Percentiles rank a stretch among this genome's conserved stretches.
These are phyloP conservation scores for Pampusana beccarii DNA, from an alignment of 2,113 vertebrate genomes.

Conservation along the genomic window DNA sequence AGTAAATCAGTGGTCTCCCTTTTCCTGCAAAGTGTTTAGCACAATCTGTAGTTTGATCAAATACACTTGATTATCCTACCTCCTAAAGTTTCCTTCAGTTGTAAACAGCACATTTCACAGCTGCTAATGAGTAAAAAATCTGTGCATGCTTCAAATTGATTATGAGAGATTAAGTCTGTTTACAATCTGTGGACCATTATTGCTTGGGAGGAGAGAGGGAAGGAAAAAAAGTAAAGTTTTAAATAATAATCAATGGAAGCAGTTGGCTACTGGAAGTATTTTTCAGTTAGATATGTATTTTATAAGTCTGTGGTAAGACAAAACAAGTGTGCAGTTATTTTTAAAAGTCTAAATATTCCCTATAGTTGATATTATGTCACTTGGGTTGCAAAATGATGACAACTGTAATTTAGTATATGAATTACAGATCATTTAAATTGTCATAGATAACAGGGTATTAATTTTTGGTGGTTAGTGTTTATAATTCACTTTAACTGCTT, in stretches of 20 bases:
- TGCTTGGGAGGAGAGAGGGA: not conserved
- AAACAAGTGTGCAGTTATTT: not conserved
- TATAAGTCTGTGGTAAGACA: not conserved
- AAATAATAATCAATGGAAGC: not conserved
- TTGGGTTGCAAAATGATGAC: not conserved
- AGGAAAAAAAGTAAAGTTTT: not conserved
- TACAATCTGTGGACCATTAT: not conserved
- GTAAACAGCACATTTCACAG: not conserved
- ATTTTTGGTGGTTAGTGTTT: not conserved
- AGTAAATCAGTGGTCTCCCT: not conserved
- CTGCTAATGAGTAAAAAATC: constrained; percentile 20
- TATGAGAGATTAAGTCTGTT: constrained; percentile 19
- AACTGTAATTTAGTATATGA: not conserved
- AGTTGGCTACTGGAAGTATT: not conserved
- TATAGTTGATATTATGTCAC: not conserved
- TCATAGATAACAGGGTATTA: not conserved
- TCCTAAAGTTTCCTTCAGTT: not conserved
- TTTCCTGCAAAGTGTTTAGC: not conserved
- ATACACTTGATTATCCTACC: not conserved
- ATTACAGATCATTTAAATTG: not conserved
- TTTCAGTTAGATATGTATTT: not conserved
- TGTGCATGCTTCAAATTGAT: not conserved
- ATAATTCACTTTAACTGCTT: not conserved
- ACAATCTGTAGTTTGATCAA: not conserved
- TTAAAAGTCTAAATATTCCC: not conserved